Evolutionary conservation across 2,113 vertebrate species (phyloP), one percentile per base, ranked within the genome.

Genomic region (Pitta sordida): DNA sequence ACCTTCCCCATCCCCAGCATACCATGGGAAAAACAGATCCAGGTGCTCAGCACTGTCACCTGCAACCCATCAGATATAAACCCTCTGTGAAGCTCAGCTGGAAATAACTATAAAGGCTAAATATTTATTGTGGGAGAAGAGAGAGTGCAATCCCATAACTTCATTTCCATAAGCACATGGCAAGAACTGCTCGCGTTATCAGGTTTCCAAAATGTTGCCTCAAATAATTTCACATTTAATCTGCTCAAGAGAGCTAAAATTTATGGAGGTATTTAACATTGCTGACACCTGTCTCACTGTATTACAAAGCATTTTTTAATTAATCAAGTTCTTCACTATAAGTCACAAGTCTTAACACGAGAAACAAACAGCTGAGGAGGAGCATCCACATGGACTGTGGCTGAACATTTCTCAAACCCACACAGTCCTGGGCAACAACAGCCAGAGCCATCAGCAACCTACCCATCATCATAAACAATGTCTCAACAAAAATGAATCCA

Each of bases 271-370:
- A 94, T 93, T 95, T 92, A 94, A 79, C 81, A 56, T 4, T 19
- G 64, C 80, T 95, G 87, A 94, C 93, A 68, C 83, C 91, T 90
- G 67, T 59, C 96, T 96, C 81, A 76, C 58, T 91, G 18, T 67
- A 94, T 90, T 90, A 64, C 56, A 82, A 85, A 88, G 69, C 18
- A 6, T 2, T 90, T 96, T 93, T 82, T 75, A 96, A 94, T 96
- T 90, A 95, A 93, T 89, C 85, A 78, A 51, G 52, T 76, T 67
- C 94, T 84, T 51, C 86, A 52, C 64, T 92, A 23, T 43, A 62
- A 96, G 63, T 52, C 91, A 92, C 90, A 94, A 94, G 93, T 91
- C 85, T 95, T 68, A 94, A 90, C 95, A 36, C 3, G 92, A 96
- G 95, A 85, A 94, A 86, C 60, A 79, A 88, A 68, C 4, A 84